phyloP scores from a whole-genome alignment of 2,113 vertebrate genomes.

The Austrofundulus limnaeus region DNA sequence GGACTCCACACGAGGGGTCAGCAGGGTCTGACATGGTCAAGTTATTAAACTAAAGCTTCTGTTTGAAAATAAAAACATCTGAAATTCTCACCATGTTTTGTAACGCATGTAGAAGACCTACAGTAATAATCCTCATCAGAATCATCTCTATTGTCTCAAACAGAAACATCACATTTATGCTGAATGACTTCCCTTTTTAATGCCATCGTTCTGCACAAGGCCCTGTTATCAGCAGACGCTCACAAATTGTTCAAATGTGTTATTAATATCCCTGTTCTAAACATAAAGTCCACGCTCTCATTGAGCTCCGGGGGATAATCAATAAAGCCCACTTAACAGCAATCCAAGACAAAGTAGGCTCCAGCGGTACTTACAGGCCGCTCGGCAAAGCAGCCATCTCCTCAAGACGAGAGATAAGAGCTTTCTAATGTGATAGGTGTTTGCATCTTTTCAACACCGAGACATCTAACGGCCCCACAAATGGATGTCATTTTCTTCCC shows the following conservation, averaged over 20 bases:
- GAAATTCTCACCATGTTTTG: too few relatives aligned
- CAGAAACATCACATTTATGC: too few relatives aligned
- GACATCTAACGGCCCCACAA: constrained; percentile 15
- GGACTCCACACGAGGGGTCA: too few relatives aligned
- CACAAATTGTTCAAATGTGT: constrained; percentile 30
- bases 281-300: constrained; percentile 15
- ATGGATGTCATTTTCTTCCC: constrained; percentile 16
- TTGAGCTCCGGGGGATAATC: constrained; percentile 43
- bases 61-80: too few relatives aligned
- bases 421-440: constrained; percentile 40
- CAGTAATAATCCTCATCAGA: too few relatives aligned
- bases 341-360: constrained; percentile 31
- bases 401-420: constrained; percentile 40
- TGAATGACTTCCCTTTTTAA: too few relatives aligned
- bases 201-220: background rate
- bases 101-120: too few relatives aligned
- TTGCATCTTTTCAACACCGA: constrained; percentile 23
- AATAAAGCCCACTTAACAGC: constrained; percentile 49
- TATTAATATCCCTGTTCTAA: constrained; percentile 27
- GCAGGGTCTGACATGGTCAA: too few relatives aligned
- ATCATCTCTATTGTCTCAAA: too few relatives aligned
- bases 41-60: too few relatives aligned
- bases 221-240: background rate
- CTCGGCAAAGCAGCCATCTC: constrained; percentile 25
- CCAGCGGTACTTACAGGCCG: constrained; percentile 22